Evolutionary conservation across 2,113 vertebrate genomes (phyloP), one percentile per base, ranked within the genome.

Genomic region (Gasterosteus aculeatus): DNA sequence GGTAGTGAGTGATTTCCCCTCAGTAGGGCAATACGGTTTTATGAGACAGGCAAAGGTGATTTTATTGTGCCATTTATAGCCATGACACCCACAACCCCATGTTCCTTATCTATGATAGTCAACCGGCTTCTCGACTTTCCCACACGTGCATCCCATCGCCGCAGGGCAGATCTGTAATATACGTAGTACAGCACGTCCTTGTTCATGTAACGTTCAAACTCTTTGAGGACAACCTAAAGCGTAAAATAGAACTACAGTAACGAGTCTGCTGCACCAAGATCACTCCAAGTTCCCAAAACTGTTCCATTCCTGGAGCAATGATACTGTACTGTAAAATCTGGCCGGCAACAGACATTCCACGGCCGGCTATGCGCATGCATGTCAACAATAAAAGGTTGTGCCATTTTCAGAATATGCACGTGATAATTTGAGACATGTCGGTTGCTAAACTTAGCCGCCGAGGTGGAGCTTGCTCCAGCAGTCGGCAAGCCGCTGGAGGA

Each of bases 401-500:
- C 77, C 83, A 76, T 86, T 89, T 88, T 78, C 73, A 70, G 81
- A 83, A 81, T 59, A 79, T 70, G 82, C 85, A 83, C 75, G 82
- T 78, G 79, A 88, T 88, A 82, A 90, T 90, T 87, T 90, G 81
- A 90, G 87, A 86, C 81, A 77, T 72, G 76, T 73, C 3, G 63
- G 83, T 78, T 83, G 58, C 87, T 90, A 83, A 83, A 85, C 58
- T 85, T 86, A 88, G 85, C 72, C 47, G 31, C 60, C 62, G 76
- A 85, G 83, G 86, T 53, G 68, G 58, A 81, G 81, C 75, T 85
- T 62, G 82, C 82, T 87, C 73, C 69, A 78, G 80, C 77, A 79
- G 72, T 85, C 72, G 75, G 75, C 38, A 47, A 80, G 79, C 78
- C 71, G 5, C 83, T 64, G 75, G 71, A 87, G 49, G 75, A 88